These are phyloP conservation scores for Cyaniris semiargus DNA, from an alignment of 2,888 invertebrate species.

Conservation along the genomic window DNA sequence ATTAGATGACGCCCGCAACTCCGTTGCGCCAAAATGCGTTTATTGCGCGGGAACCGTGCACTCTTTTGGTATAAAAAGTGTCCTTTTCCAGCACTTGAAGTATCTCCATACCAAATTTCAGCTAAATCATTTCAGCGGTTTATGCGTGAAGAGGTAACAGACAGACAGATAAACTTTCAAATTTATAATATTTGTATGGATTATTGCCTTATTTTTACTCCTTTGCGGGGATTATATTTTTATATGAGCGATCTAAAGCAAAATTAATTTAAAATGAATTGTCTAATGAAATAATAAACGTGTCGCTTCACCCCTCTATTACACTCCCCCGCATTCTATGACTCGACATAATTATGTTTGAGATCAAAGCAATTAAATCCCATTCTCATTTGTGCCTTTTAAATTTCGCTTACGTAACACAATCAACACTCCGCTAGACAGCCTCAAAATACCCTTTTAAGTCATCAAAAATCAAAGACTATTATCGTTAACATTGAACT, in stretches of 20 bases:
- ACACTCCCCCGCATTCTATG: conserved; percentile 14
- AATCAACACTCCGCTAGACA: conserved; percentile 3
- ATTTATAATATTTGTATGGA: too few species aligned
- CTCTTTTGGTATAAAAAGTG: too few species aligned
- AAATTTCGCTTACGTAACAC: conserved; percentile 19
- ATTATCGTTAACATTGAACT: not conserved
- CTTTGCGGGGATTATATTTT: not conserved
- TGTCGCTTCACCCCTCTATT: conserved; percentile 5
- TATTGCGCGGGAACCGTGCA: too few species aligned
- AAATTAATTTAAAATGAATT: not conserved
- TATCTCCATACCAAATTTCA: too few species aligned
- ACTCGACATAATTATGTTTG: conserved; percentile 15
- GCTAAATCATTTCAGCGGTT: too few species aligned
- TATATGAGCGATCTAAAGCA: not conserved
- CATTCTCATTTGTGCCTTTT: conserved; percentile 25
- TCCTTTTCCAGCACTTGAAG: too few species aligned
- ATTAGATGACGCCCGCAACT: too few species aligned
- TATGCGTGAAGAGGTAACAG: too few species aligned
- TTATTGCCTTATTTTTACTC: not conserved
- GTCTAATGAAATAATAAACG: not conserved
- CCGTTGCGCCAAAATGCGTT: too few species aligned
- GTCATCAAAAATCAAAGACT: not conserved
- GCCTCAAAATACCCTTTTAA: not conserved
- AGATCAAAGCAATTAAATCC: conserved; percentile 25
- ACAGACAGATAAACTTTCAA: too few species aligned